Conservation (phyloP, 2,797 vertebrate species). For the Limosa lapponica region DNA sequence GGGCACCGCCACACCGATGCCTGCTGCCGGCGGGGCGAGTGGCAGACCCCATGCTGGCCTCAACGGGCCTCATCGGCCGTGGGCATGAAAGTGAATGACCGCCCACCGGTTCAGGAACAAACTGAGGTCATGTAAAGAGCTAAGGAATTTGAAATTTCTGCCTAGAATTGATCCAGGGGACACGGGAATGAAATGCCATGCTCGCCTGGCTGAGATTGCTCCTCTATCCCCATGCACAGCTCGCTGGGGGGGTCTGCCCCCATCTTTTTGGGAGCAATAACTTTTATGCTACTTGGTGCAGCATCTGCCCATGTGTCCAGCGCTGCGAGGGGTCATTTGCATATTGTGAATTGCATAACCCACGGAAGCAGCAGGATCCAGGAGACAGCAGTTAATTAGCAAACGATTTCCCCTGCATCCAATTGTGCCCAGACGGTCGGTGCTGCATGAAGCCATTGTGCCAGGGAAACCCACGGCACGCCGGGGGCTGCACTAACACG, state of each 20-base stretch:
- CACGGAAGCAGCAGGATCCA: neutral
- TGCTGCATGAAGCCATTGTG: rapidly evolving
- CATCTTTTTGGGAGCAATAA: neutral
- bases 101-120: neutral
- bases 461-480: neutral
- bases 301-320: neutral
- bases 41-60: rapidly evolving
- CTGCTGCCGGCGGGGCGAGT: rapidly evolving
- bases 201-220: neutral
- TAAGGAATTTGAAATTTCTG: neutral
- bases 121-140: neutral
- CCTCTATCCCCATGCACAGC: neutral
- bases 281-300: neutral
- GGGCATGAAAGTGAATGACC: neutral
- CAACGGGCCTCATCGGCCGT: neutral
- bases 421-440: rapidly evolving
- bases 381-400: neutral
- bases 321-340: neutral
- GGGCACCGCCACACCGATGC: neutral
- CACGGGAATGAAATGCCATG: neutral
- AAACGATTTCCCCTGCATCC: neutral
- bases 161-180: neutral
- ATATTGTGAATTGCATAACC: neutral
- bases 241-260: neutral
- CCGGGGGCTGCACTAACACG: rapidly evolving